phyloP scores from a whole-genome alignment of 1,140 invertebrate genomes.

The Eupristina koningsbergeri region DNA sequence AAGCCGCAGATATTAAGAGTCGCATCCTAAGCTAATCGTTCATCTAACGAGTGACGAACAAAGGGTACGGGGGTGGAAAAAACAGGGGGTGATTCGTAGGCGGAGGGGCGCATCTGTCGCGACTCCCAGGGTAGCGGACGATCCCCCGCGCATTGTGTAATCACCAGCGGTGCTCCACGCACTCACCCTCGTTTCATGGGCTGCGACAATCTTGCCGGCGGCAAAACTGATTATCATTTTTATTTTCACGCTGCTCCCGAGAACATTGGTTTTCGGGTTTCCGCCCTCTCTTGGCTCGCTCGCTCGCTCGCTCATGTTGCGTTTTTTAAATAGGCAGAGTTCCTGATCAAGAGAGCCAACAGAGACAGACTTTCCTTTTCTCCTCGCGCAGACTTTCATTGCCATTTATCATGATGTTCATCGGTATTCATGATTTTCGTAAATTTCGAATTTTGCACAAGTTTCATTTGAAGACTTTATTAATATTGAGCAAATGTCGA shows the following conservation, averaged over 20 bases:
- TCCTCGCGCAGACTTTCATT: too few species aligned
- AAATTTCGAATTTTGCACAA: not conserved
- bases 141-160: not conserved
- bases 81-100: not conserved
- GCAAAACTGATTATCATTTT: not conserved
- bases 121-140: not conserved
- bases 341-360: too few species aligned
- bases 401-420: not conserved
- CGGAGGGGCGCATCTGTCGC: constrained; percentile 2
- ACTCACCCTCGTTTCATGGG: not conserved
- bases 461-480: not conserved
- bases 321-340: too few species aligned
- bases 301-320: too few species aligned
- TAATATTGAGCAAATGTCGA: not conserved
- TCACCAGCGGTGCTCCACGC: not conserved
- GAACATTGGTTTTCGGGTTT: not conserved
- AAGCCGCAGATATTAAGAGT: constrained; percentile 12
- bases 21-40: constrained; percentile 13
- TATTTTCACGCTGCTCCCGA: not conserved
- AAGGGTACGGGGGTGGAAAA: not conserved
- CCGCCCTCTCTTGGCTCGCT: too few species aligned
- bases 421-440: not conserved
- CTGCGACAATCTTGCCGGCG: not conserved
- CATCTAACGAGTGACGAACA: not conserved
- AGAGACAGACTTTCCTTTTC: too few species aligned